Conservation (phyloP, 2,888 invertebrate genomes). For the Neoascia interrupta region DNA sequence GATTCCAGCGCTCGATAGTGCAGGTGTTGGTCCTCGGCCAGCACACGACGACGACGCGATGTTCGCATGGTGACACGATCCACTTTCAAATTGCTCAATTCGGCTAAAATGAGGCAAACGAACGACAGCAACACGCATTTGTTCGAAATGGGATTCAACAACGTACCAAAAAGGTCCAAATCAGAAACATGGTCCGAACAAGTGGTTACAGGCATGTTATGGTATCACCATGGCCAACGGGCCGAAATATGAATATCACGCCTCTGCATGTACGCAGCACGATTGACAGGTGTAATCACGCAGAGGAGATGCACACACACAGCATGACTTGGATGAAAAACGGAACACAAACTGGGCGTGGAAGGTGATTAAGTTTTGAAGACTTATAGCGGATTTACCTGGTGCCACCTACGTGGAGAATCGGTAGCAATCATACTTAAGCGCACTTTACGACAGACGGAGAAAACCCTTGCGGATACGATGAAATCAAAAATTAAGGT, state of each 20-base stretch:
- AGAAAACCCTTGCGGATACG: slow-evolving; percentile 48
- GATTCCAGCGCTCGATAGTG: slow-evolving; percentile 58
- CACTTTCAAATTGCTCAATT: slow-evolving; percentile 66
- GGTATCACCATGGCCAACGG: slow-evolving; percentile 5
- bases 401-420: slow-evolving; percentile 66
- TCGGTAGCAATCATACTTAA: slow-evolving; percentile 63
- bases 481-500: slow-evolving; percentile 61
- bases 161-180: slow-evolving; percentile 4
- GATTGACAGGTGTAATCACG: slow-evolving; percentile 68
- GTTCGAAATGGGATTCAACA: slow-evolving; percentile 28
- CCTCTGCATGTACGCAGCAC: slow-evolving; percentile 62
- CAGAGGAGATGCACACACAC: slow-evolving; percentile 41
- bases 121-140: not conserved
- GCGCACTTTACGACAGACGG: slow-evolving; percentile 31
- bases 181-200: slow-evolving; percentile 5
- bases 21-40: slow-evolving; percentile 61
- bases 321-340: not conserved
- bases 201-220: slow-evolving; percentile 4
- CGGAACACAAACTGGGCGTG: slow-evolving; percentile 48
- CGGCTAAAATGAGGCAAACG: not conserved
- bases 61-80: slow-evolving; percentile 62
- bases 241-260: slow-evolving; percentile 57
- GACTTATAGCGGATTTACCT: slow-evolving; percentile 53
- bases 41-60: too few species aligned
- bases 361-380: slow-evolving; percentile 62